Percentiles rank a stretch among this genome's conserved stretches.
phyloP scores from a whole-genome alignment of 2,797 vertebrate species.

The Pangasius krempfi region DNA sequence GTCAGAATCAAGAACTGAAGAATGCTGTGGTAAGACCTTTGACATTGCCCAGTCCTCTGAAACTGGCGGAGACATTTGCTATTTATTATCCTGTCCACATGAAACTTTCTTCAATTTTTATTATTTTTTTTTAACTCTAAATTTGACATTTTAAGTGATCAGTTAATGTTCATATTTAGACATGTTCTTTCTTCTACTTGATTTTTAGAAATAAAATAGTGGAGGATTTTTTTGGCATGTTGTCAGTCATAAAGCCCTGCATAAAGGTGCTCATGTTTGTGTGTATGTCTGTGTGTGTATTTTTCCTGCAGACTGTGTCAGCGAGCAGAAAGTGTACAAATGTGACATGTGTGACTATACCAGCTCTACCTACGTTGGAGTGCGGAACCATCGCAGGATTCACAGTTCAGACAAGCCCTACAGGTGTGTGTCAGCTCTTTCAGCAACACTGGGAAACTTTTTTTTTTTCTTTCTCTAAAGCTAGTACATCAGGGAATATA shows the following conservation, averaged over 20 bases:
- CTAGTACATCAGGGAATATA: neutral
- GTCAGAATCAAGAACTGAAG: neutral
- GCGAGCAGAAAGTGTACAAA: conserved; percentile 84
- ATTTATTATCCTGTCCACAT: neutral
- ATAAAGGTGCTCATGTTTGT: neutral
- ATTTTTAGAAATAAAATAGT: no score
- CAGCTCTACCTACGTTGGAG: conserved; percentile 92
- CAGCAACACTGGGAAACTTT: neutral
- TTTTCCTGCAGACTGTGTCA: conserved; percentile 64
- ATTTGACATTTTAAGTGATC: neutral
- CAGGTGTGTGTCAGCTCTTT: conserved; percentile 74
- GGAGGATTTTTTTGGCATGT: neutral
- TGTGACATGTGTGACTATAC: conserved; percentile 95
- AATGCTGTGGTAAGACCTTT: neutral
- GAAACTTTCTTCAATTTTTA: neutral
- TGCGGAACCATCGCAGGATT: conserved; percentile 92
- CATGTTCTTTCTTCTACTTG: neutral
- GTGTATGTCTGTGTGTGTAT: conserved; percentile 39
- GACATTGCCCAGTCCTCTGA: neutral
- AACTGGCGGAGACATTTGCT: neutral
- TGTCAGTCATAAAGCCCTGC: neutral
- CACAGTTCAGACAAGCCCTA: conserved; percentile 97
- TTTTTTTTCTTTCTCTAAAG: neutral
- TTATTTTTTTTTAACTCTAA: neutral
- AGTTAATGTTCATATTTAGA: neutral